Base-by-base conservation (phyloP, 2,888 invertebrate genomes). In the Horisme vitalbata region DNA sequence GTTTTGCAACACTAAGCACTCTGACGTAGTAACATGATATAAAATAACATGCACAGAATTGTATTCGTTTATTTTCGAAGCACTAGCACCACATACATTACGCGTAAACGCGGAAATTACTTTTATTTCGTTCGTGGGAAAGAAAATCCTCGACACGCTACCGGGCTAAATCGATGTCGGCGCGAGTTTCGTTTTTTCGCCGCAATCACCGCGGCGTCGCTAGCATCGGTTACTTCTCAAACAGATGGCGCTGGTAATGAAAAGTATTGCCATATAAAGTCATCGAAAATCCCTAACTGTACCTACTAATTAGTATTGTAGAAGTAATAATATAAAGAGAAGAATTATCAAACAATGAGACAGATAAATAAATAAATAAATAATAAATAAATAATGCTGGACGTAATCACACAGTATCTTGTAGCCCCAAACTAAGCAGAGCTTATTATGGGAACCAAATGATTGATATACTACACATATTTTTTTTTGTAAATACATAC, bases 71-170 rank as follows among this genome's bases (percentile, higher is more conserved):
- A 66, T 59, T 72, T 75, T 83, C 73, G 84, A 73, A 70, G 77
- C 87, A 87, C 87, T 82, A 84, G 80, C 86, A 87, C 86, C 78
- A 79, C 78, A 75, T 71, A 79, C 86, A 87, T 87, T 65, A 79
- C 84, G 80, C 75, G 69, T 61, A 63, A 71, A 73, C 68, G 77
- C 75, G 74, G 70, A 77, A 75, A 72, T 81, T 79, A 74, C 70
- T 68, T 48, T 64, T 75, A 77, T 69, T 84, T 84, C 79, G 79
- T 77, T 81, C 79, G 80, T 73, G 72, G 76, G 78, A 79, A 79
- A 71, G 62, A 67, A 66, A 66, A 65, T 70, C 70, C 69, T 74
- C 67, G 59, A 70, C 75, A 77, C 82, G 75, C 80, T 70, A 78
- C 83, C 78, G 76, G 74, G 75, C 73, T 68, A 80, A 76, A 89